phyloP scores from a whole-genome alignment of 2,113 vertebrate genomes.

The Cyphomyrus discorhynchus region DNA sequence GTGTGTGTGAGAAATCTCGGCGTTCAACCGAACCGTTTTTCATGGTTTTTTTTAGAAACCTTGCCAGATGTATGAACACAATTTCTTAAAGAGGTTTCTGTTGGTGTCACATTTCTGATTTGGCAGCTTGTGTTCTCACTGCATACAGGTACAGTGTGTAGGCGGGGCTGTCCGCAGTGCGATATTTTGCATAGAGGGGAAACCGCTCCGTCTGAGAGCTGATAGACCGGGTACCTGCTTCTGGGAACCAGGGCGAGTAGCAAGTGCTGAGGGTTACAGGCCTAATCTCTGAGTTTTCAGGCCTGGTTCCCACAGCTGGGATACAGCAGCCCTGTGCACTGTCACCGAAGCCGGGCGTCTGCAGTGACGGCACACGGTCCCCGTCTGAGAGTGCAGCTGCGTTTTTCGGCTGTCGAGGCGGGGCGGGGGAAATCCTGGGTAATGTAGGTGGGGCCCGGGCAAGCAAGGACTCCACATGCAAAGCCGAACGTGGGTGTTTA shows the following conservation, averaged over 20 bases:
- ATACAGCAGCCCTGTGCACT: neutral
- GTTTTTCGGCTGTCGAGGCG: neutral
- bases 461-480: neutral
- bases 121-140: neutral
- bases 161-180: neutral
- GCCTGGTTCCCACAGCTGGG: neutral
- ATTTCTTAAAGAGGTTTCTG: neutral
- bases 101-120: neutral
- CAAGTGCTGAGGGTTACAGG: neutral
- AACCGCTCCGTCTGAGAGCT: neutral
- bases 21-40: neutral
- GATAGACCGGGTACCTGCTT: neutral
- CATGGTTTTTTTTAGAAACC: neutral
- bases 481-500: neutral
- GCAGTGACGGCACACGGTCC: neutral
- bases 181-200: neutral
- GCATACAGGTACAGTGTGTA: neutral
- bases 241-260: neutral
- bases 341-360: neutral
- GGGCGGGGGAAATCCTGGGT: neutral
- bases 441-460: neutral
- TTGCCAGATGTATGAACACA: neutral
- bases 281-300: neutral
- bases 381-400: neutral
- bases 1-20: neutral